phyloP scores from a whole-genome alignment of 2,113 vertebrate genomes.

The Halichoeres trimaculatus region DNA sequence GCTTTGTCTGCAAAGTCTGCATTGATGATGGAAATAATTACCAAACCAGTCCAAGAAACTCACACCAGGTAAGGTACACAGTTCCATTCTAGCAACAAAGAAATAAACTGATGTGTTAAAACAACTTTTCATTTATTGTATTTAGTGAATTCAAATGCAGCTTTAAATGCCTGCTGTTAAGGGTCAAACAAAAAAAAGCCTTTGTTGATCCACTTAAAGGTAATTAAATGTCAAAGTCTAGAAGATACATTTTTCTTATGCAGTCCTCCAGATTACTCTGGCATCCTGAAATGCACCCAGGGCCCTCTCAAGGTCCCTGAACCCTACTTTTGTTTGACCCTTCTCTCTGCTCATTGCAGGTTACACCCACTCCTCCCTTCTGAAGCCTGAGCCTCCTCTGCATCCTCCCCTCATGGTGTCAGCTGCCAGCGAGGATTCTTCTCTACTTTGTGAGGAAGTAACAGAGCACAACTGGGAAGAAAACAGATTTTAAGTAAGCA shows the following conservation, averaged over 20 bases:
- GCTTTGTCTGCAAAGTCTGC: no score
- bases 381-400: constrained; percentile 6
- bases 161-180: no score
- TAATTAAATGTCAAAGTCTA: background rate
- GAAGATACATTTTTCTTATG: constrained; percentile 11
- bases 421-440: background rate
- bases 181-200: no score
- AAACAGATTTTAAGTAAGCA: constrained; percentile 1
- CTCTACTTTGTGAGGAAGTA: background rate
- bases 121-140: background rate
- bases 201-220: no score
- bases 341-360: constrained; percentile 14
- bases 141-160: background rate
- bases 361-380: constrained; percentile 54
- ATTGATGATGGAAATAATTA: no score
- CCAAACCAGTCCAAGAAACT: no score
- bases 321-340: constrained; percentile 29
- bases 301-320: constrained; percentile 28
- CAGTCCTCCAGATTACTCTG: background rate
- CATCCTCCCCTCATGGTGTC: constrained; percentile 45
- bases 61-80: background rate
- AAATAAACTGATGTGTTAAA: background rate
- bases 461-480: background rate
- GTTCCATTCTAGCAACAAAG: no score
- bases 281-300: background rate